These are phyloP conservation scores for Globia sparganii DNA, from an alignment of 2,888 invertebrate genomes.

Conservation along the genomic window DNA sequence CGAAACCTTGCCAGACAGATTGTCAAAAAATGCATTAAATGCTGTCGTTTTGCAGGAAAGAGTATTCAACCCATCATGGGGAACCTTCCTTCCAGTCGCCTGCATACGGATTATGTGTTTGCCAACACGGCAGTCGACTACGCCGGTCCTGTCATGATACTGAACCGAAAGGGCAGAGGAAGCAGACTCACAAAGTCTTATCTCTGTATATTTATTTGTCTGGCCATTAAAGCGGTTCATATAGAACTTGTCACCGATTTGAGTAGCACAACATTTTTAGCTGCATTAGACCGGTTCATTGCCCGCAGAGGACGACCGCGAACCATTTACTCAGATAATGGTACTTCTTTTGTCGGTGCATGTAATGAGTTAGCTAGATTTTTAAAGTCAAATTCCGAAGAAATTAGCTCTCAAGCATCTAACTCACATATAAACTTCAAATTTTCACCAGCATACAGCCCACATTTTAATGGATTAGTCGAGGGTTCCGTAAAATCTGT, in stretches of 20 bases:
- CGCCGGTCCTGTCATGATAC: no score
- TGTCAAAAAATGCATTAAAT: no score
- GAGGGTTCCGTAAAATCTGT: slow-evolving; percentile 29
- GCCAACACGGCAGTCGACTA: no score
- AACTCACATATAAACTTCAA: not conserved
- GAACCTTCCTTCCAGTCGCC: slow-evolving; percentile 4
- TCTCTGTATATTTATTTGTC: not conserved
- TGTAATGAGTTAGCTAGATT: slow-evolving; percentile 25
- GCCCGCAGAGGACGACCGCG: slow-evolving; percentile 18
- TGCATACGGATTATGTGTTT: no score
- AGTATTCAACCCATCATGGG: not conserved
- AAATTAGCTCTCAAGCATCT: slow-evolving; percentile 7
- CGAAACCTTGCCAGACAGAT: no score
- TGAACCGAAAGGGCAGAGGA: no score
- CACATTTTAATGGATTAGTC: slow-evolving; percentile 19
- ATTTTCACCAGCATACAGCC: slow-evolving; percentile 14
- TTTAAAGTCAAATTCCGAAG: slow-evolving; percentile 7
- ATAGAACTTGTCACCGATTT: slow-evolving; percentile 20
- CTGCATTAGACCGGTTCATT: slow-evolving; percentile 15
- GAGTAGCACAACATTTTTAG: slow-evolving; percentile 14
- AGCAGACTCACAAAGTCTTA: no score
- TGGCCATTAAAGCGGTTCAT: slow-evolving; percentile 17
- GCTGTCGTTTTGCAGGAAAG: no score
- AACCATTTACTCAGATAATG: slow-evolving; percentile 22
- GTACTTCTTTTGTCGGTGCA: slow-evolving; percentile 16